Evolutionary conservation across 2,113 vertebrate species (phyloP).

Genomic region (Gobio gobio): DNA sequence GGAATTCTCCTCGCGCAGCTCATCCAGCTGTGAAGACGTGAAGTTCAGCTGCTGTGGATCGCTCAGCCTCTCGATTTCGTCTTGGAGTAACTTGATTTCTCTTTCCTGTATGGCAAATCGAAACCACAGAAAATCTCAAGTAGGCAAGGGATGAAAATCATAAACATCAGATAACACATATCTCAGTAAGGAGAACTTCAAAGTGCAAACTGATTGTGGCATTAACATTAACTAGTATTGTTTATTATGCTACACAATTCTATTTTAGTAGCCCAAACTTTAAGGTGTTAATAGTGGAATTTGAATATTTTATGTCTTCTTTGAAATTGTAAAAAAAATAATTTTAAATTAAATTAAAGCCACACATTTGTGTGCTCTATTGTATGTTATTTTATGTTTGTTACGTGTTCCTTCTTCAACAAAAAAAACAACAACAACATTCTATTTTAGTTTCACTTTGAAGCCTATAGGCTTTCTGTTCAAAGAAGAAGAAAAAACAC

Average conservation of each 20-base stretch:
- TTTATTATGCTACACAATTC: not conserved
- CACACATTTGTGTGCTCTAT: too few species aligned
- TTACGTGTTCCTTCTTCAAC: too few species aligned
- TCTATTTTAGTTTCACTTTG: not conserved
- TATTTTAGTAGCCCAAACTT: not conserved
- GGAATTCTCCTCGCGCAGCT: conserved; percentile 86
- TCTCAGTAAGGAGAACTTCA: not conserved
- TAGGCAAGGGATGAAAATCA: not conserved
- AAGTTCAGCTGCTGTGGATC: conserved; percentile 71
- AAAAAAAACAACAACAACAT: too few species aligned
- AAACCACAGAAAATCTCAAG: conserved; percentile 7
- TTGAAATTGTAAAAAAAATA: too few species aligned
- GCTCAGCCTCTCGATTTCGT: conserved; percentile 86
- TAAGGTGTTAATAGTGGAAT: too few species aligned
- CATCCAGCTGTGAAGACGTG: conserved; percentile 75
- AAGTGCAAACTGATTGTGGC: not conserved
- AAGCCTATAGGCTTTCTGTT: not conserved
- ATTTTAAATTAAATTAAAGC: too few species aligned
- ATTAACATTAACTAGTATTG: not conserved
- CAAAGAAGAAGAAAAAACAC: not conserved
- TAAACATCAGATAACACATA: not conserved
- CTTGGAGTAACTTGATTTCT: conserved; percentile 84
- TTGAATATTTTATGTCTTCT: too few species aligned
- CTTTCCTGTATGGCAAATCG: conserved; percentile 77
- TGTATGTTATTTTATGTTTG: too few species aligned